These are phyloP conservation scores for Crepidodera aurea DNA, from an alignment of 2,888 invertebrate species.

Conservation along the genomic window DNA sequence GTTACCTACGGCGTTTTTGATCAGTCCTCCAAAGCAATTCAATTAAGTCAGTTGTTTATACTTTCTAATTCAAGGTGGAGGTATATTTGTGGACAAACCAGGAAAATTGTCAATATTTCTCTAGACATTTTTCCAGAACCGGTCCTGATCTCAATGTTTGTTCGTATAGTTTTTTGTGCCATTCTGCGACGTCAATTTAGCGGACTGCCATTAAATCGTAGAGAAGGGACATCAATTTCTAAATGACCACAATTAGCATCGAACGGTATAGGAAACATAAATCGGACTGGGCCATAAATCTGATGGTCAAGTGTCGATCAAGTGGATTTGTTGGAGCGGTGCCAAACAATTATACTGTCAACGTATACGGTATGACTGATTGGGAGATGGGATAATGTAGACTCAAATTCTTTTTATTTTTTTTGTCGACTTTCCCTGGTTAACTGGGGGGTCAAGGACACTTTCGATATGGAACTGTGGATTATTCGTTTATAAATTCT, in stretches of 20 bases:
- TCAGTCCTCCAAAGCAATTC: too few species aligned
- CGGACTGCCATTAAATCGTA: constrained; percentile 44
- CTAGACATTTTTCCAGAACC: too few species aligned
- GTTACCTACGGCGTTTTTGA: too few species aligned
- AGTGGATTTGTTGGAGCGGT: constrained; percentile 44
- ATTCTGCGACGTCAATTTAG: constrained; percentile 27
- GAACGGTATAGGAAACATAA: constrained; percentile 47
- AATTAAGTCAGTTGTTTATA: too few species aligned
- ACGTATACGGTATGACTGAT: constrained; percentile 18
- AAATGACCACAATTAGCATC: constrained; percentile 53
- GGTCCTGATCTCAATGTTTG: neutral
- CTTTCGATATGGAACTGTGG: too few species aligned
- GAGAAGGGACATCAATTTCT: constrained; percentile 49
- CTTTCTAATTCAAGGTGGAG: too few species aligned
- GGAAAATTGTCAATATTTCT: too few species aligned
- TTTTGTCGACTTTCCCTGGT: too few species aligned
- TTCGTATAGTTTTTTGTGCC: constrained; percentile 1
- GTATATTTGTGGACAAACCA: too few species aligned
- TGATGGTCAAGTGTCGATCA: constrained; percentile 52
- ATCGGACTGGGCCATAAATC: constrained; percentile 49
- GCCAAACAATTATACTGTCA: constrained; percentile 39
- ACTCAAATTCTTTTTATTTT: constrained; percentile 4
- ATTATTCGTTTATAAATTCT: too few species aligned
- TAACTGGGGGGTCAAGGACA: too few species aligned
- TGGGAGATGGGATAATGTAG: neutral